A percentile compares a stretch with the other conserved stretches of the same genome.
Conservation (phyloP, 2,113 vertebrate genomes). For the Urocolius indicus region DNA sequence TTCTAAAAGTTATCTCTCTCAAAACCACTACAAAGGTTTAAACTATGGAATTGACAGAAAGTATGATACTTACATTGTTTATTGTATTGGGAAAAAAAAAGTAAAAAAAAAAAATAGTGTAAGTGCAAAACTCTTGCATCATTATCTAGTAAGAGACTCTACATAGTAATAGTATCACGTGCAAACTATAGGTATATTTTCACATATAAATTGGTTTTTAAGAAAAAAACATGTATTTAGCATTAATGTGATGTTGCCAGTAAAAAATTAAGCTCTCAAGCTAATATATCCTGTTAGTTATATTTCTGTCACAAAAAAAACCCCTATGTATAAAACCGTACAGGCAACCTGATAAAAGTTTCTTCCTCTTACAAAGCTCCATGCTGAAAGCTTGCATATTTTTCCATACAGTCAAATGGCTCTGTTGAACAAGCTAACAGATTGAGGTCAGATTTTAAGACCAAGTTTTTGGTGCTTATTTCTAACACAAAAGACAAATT, state of each 20-base stretch:
- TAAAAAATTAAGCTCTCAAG: background rate
- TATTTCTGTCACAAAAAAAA: background rate
- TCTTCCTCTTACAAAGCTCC: background rate
- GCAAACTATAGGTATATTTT: background rate
- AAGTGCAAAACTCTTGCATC: background rate
- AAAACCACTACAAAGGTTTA: background rate
- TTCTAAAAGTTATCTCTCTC: background rate
- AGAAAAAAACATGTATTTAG: background rate
- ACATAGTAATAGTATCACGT: background rate
- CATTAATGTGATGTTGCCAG: background rate
- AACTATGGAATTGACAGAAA: background rate
- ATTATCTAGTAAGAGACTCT: background rate
- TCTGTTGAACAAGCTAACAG: background rate
- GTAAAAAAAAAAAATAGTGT: background rate
- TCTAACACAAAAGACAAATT: background rate
- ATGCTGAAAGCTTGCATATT: background rate
- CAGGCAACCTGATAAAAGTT: background rate
- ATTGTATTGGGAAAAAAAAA: background rate
- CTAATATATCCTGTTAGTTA: background rate
- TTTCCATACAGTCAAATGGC: background rate
- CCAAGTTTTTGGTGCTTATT: background rate
- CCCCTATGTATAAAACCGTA: background rate
- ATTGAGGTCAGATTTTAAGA: background rate
- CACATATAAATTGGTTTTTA: background rate
- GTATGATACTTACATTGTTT: background rate